Conservation (phyloP, 2,113 vertebrate species). For the Gallinago jamesoni region DNA sequence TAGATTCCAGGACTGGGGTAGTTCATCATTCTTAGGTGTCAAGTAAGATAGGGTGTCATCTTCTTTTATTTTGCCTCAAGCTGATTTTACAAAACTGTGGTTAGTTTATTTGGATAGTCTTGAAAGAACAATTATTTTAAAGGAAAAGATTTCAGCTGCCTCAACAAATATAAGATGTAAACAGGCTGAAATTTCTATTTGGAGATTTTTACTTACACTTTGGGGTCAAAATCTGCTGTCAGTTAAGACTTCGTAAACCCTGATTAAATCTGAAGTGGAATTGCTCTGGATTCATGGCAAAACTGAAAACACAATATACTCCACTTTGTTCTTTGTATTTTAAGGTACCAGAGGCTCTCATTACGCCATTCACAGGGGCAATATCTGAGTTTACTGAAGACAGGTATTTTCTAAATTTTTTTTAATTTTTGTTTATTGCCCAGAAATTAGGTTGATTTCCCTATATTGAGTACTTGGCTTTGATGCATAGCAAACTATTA, state of each 20-base stretch:
- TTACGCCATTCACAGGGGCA: not conserved
- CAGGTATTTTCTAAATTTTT: not conserved
- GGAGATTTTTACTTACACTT: not conserved
- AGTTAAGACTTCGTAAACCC: not conserved
- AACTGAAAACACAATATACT: not conserved
- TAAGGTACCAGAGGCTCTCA: not conserved
- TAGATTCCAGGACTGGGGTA: not conserved
- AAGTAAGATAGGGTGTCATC: not conserved
- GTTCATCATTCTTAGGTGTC: not conserved
- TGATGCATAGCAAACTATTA: not conserved
- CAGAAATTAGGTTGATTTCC: not conserved
- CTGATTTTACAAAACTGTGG: not conserved
- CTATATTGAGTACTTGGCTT: not conserved
- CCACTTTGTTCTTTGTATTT: not conserved
- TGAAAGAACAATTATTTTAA: not conserved
- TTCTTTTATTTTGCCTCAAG: not conserved
- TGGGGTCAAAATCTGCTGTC: not conserved
- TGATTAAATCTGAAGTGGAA: not conserved
- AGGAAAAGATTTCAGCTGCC: not conserved
- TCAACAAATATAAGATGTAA: not conserved
- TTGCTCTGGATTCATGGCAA: not conserved
- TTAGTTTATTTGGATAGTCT: not conserved
- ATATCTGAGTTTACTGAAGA: not conserved
- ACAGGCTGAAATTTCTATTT: not conserved
- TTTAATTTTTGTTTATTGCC: not conserved